phyloP scores from a whole-genome alignment of 2,113 vertebrate genomes.

The Clarias magur region DNA sequence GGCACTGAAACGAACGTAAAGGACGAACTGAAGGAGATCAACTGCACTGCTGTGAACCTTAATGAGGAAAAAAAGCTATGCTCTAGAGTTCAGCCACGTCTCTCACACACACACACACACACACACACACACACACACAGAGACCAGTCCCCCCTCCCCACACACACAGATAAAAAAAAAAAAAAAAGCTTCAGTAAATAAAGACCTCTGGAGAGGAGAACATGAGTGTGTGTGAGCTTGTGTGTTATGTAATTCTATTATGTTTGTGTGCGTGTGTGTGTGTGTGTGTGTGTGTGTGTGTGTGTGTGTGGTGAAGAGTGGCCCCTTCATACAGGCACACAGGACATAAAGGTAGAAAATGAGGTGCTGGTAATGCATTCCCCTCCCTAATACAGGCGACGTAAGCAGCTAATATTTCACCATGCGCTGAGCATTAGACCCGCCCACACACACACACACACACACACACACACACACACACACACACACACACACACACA shows the following conservation, averaged over 20 bases:
- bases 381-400: slow-evolving; percentile 73
- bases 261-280: slow-evolving; percentile 36
- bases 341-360: slow-evolving; percentile 65
- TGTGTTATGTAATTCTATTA: slow-evolving; percentile 28
- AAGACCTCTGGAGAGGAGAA: slow-evolving; percentile 13
- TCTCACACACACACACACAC: slow-evolving; percentile 14
- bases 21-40: slow-evolving; percentile 64
- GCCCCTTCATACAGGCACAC: slow-evolving; percentile 54
- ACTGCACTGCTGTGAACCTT: slow-evolving; percentile 67
- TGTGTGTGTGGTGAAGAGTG: slow-evolving; percentile 47
- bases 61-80: slow-evolving; percentile 56
- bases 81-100: slow-evolving; percentile 37
- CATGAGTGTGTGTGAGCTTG: slow-evolving; percentile 1
- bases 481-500: slow-evolving; percentile 41
- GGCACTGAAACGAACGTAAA: slow-evolving; percentile 76
- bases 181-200: slow-evolving; percentile 7
- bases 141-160: slow-evolving; percentile 56
- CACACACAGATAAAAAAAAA: slow-evolving; percentile 45
- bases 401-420: slow-evolving; percentile 74
- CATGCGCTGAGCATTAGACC: slow-evolving; percentile 70
- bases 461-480: slow-evolving; percentile 21
- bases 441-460: slow-evolving; percentile 36
- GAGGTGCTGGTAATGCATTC: slow-evolving; percentile 78
- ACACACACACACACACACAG: slow-evolving; percentile 54
- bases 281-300: slow-evolving; percentile 34